phyloP scores from a whole-genome alignment of 2,113 vertebrate genomes.

The Cyanoliseus patagonus region DNA sequence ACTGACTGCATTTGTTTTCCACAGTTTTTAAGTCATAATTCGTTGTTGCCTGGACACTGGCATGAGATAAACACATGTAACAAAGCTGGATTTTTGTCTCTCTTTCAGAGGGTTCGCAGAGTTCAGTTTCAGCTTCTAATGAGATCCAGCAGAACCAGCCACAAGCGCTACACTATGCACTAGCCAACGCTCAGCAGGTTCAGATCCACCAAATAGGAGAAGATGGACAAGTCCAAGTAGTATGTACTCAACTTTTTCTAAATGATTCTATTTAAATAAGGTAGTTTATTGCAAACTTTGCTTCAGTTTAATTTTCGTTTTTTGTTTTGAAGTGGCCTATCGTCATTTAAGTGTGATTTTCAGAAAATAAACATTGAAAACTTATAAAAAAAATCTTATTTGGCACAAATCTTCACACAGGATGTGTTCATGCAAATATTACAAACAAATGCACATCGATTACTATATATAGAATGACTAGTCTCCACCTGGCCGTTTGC shows the following conservation, averaged over 20 bases:
- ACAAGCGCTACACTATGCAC: slow-evolving; percentile 92
- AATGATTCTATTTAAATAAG: neutral
- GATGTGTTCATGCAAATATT: neutral
- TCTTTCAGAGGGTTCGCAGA: slow-evolving; percentile 74
- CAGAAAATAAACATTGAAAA: neutral
- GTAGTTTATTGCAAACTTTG: neutral
- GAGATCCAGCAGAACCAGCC: slow-evolving; percentile 83
- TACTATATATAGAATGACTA: neutral
- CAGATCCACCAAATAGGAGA: slow-evolving; percentile 98
- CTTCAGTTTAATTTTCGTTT: neutral
- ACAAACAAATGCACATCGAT: neutral
- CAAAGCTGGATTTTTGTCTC: neutral
- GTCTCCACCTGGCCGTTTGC: neutral
- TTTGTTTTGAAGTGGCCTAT: neutral
- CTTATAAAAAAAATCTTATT: neutral
- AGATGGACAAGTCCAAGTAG: slow-evolving; percentile 98
- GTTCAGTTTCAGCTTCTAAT: slow-evolving; percentile 73
- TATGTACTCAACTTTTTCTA: slow-evolving; percentile 71
- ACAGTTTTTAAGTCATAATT: fast-evolving
- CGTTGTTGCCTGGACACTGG: neutral
- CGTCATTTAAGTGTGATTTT: neutral
- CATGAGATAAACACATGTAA: fast-evolving
- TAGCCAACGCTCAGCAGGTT: slow-evolving; percentile 92
- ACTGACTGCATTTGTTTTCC: neutral
- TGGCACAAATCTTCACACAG: neutral